Base-by-base conservation (phyloP, 2,888 invertebrate genomes). In the Herminia tarsipennalis region DNA sequence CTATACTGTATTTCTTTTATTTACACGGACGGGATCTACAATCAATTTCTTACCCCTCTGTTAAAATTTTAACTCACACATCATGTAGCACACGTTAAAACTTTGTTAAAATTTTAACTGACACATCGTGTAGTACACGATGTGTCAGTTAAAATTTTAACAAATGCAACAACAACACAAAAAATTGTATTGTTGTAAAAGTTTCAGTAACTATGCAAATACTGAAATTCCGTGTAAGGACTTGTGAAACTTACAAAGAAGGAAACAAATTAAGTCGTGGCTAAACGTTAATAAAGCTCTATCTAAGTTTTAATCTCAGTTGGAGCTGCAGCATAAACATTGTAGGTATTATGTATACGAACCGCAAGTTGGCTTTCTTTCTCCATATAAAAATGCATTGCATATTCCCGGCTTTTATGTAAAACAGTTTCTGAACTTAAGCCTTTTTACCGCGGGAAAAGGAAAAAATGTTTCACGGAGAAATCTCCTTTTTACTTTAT, bases 391-490 rank as follows among this genome's bases (percentile, higher is more conserved):
- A 73, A 73, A 70, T 70, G 69, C 70, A 66, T 64, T 64, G 57
- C 62, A 72, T 66, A 60, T 59, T 57, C 62, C 33, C 46, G 41
- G 58, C 61, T 70, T 67, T 66, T 65, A 74, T 70, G 67, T 64
- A 64, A 76, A 77, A 67, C 56, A 68, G 67, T 70, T 75, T 72
- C 58, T 53, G 42, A 67, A 71, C 70, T 65, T 67, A 68, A 73
- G 65, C 63, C 57, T 76, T 76, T 68, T 68, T 64, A 61, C 49
- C 38, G 53, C 27, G 33, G 38, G 30, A 37, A 48, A 52, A 48
- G 28, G 33, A 25, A 47, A 62, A 62, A 71, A 59, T 42, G 46
- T 59, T 66, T 58, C 57, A 49, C 14, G 40, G 35, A 60, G 59
- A 62, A 67, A 67, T 54, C 50, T 67, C 46, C 44, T 64, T 58